Conservation (phyloP, 2,888 invertebrate species). For the Oscheius sp. region DNA sequence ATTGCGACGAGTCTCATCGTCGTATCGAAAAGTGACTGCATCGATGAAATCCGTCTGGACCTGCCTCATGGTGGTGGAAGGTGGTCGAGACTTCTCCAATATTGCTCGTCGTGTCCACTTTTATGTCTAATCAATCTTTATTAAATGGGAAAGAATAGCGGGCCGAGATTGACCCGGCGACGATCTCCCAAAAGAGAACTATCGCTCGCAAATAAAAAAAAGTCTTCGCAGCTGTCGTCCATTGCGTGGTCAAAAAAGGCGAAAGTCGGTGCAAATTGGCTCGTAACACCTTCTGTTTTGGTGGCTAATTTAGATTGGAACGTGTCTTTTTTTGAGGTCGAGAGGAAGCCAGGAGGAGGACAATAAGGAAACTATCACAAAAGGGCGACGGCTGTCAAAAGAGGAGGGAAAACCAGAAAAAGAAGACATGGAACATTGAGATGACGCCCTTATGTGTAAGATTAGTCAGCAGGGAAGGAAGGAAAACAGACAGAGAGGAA, state of each 20-base stretch:
- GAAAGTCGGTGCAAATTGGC: constrained; percentile 15
- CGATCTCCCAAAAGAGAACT: not conserved
- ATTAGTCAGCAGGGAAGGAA: not conserved
- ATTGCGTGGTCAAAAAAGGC: constrained; percentile 17
- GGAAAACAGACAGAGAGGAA: not conserved
- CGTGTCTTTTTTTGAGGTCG: not conserved
- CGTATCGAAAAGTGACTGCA: constrained; percentile 30
- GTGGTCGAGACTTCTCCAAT: not conserved
- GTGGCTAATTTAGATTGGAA: not conserved
- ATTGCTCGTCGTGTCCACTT: not conserved
- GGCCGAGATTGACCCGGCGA: not conserved
- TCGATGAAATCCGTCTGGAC: constrained; percentile 33
- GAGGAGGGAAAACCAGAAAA: not conserved
- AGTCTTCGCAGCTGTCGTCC: not conserved
- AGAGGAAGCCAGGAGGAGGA: not conserved
- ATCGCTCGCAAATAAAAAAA: constrained; percentile 4
- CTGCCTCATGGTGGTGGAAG: constrained; percentile 22
- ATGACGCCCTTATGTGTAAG: not conserved
- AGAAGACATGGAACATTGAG: not conserved
- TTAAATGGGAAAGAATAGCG: not conserved
- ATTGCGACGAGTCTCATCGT: constrained; percentile 34
- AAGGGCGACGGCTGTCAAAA: too few relatives aligned
- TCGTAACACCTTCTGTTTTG: not conserved
- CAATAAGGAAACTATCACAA: not conserved
- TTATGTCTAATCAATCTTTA: not conserved